These are phyloP conservation scores for Sebastes minor DNA, from an alignment of 2,797 vertebrate genomes.

Conservation along the genomic window DNA sequence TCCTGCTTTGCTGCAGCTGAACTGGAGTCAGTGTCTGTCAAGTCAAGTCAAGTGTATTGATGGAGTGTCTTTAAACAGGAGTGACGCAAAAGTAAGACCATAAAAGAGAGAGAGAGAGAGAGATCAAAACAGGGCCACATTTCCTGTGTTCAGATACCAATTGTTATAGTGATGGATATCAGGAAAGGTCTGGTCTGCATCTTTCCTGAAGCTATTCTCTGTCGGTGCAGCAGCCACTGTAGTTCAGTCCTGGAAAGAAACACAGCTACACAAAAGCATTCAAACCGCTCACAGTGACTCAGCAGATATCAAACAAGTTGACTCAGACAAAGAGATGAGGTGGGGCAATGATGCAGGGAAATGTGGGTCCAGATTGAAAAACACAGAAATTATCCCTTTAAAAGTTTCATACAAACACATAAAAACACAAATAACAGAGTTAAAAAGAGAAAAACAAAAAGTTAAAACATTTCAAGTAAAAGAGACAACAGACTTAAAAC, in stretches of 20 bases:
- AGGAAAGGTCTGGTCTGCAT: slow-evolving; percentile 27
- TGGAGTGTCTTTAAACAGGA: not conserved
- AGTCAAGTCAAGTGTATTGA: slow-evolving; percentile 10
- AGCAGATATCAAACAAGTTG: slow-evolving; percentile 8
- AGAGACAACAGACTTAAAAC: no score
- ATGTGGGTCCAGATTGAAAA: not conserved
- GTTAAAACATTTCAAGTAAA: no score
- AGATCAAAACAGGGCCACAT: not conserved
- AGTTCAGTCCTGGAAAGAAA: not conserved
- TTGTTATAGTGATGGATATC: slow-evolving; percentile 26
- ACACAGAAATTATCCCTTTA: no score
- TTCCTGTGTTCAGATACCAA: slow-evolving; percentile 18
- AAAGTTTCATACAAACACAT: no score
- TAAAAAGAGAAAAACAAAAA: no score
- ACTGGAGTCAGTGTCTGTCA: not conserved
- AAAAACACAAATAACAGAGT: no score
- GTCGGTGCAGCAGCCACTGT: not conserved
- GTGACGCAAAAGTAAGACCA: not conserved
- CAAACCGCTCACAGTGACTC: slow-evolving; percentile 9
- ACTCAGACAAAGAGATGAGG: not conserved
- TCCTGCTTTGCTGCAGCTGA: slow-evolving; percentile 5
- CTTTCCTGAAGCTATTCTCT: slow-evolving; percentile 1
- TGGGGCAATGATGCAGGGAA: not conserved
- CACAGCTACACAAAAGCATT: not conserved
- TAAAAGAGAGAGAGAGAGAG: not conserved